Percentiles rank a stretch among this genome's conserved stretches.
Evolutionary conservation across 2,113 vertebrate species (phyloP).

Genomic region (Craseonycteris thonglongyai): DNA sequence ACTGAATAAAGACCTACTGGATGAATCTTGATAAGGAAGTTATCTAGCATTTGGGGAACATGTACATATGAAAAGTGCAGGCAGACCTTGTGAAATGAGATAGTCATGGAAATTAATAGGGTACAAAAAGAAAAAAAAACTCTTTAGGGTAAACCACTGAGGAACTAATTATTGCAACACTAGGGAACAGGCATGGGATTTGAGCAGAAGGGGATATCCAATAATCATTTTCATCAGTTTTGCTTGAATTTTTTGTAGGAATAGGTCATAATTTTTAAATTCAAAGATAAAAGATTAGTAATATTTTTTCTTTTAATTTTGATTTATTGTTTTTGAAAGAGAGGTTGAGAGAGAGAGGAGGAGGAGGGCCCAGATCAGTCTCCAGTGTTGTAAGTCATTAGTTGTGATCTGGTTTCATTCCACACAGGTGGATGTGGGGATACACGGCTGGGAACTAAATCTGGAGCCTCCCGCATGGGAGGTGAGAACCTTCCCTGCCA

Average conservation of each 20-base stretch:
- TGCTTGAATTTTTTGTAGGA: slow-evolving; percentile 6
- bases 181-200: not conserved
- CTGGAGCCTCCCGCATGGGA: too few species aligned
- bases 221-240: not conserved
- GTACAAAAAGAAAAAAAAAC: not conserved
- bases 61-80: not conserved
- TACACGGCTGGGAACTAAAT: too few species aligned
- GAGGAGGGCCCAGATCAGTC: too few species aligned
- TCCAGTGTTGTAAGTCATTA: too few species aligned
- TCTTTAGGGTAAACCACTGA: not conserved
- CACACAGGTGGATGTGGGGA: too few species aligned
- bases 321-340: too few species aligned
- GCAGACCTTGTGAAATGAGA: slow-evolving; percentile 25
- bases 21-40: not conserved
- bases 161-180: not conserved
- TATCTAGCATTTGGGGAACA: not conserved
- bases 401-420: too few species aligned
- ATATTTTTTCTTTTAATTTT: too few species aligned
- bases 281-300: too few species aligned
- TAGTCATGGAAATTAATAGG: not conserved
- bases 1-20: not conserved
- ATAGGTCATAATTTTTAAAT: not conserved
- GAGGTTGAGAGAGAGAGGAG: too few species aligned
- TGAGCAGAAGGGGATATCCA: not conserved
- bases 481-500: too few species aligned